Percentiles rank a stretch among this genome's conserved stretches.
phyloP scores from a whole-genome alignment of 2,113 vertebrate species.

The Leptodactylus fuscus region DNA sequence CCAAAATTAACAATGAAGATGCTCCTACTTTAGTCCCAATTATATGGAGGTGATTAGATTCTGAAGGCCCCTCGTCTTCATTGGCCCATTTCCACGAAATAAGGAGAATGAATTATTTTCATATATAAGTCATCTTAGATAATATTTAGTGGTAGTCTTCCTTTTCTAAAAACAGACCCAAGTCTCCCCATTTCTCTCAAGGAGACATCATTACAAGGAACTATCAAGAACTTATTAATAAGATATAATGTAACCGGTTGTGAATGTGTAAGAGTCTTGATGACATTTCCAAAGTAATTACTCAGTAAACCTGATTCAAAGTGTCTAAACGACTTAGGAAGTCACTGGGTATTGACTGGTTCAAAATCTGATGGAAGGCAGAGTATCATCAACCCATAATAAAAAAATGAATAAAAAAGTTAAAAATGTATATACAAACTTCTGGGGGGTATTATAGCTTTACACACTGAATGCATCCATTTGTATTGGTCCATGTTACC shows the following conservation, averaged over 20 bases:
- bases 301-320: background rate
- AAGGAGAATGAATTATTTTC: slow-evolving; percentile 28
- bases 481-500: too few relatives aligned
- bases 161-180: background rate
- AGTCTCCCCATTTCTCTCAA: background rate
- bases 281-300: slow-evolving; percentile 13
- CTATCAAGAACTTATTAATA: background rate
- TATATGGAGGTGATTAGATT: background rate
- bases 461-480: too few relatives aligned
- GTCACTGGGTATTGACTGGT: background rate
- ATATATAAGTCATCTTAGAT: slow-evolving; percentile 24
- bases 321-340: background rate
- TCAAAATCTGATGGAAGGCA: background rate
- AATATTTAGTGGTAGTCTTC: background rate
- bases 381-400: background rate
- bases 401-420: too few relatives aligned
- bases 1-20: background rate
- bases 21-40: background rate
- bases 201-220: background rate
- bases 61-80: background rate
- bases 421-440: too few relatives aligned
- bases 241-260: background rate
- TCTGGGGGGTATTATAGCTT: too few relatives aligned
- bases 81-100: background rate
- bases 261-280: background rate